Conservation (phyloP, 2,888 invertebrate species). For the Drosophila suboccidentalis region DNA sequence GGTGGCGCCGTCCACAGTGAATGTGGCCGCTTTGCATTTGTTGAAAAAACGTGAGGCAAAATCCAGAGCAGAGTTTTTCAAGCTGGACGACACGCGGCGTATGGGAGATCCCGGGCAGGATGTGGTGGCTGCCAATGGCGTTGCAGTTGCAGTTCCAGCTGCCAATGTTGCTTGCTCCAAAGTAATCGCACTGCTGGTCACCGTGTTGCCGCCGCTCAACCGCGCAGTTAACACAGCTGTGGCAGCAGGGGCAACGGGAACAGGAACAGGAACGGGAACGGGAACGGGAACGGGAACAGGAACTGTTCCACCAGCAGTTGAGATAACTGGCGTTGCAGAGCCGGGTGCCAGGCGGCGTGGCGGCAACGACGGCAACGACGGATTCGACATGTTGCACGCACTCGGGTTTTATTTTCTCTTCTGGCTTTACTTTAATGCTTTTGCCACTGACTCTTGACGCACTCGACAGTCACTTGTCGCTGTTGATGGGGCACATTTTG, state of each 20-base stretch:
- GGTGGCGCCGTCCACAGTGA: conserved; percentile 94
- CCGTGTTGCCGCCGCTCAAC: conserved; percentile 55
- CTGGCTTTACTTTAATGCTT: neutral
- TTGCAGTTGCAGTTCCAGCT: conserved; percentile 22
- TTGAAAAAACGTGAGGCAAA: conserved; percentile 88
- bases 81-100: conserved; percentile 83
- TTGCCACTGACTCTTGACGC: conserved; percentile 29
- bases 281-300: conserved; percentile 1
- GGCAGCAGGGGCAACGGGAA: conserved; percentile 21
- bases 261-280: neutral
- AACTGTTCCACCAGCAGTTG: conserved; percentile 7
- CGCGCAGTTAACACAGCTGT: conserved; percentile 67
- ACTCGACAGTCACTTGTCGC: conserved; percentile 40
- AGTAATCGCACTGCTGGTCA: conserved; percentile 53
- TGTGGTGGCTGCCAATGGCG: conserved; percentile 57
- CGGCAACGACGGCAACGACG: conserved; percentile 57
- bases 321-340: conserved; percentile 72
- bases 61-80: conserved; percentile 84
- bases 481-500: conserved; percentile 36
- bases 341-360: conserved; percentile 75
- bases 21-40: conserved; percentile 95
- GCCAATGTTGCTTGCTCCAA: conserved; percentile 40
- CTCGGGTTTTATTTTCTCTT: conserved; percentile 10
- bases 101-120: conserved; percentile 84
- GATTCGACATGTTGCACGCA: conserved; percentile 73